Conservation (phyloP, 2,797 vertebrate genomes). For the Diplodus sargus region DNA sequence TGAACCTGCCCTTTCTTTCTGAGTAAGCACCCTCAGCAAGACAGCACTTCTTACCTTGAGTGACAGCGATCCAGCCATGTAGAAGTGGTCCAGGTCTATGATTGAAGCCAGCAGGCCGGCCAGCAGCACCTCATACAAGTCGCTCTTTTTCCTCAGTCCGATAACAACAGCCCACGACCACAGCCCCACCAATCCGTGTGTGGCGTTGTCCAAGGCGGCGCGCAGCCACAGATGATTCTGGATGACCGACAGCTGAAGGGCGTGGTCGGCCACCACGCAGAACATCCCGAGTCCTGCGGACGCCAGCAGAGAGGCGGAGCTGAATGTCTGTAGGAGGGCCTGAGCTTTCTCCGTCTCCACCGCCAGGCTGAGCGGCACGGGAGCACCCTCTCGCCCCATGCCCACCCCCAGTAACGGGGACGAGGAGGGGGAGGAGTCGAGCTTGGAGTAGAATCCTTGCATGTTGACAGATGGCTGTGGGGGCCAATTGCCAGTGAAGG, state of each 20-base stretch:
- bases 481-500: slow-evolving; percentile 50
- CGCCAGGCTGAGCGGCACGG: slow-evolving; percentile 86
- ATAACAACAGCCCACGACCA: slow-evolving; percentile 97
- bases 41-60: slow-evolving; percentile 86
- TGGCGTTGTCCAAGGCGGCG: slow-evolving; percentile 90
- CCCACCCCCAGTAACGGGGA: slow-evolving; percentile 69
- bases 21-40: neutral
- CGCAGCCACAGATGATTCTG: slow-evolving; percentile 93
- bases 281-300: slow-evolving; percentile 91
- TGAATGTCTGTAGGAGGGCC: slow-evolving; percentile 93
- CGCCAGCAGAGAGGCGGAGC: slow-evolving; percentile 90
- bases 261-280: slow-evolving; percentile 89
- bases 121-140: slow-evolving; percentile 91
- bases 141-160: slow-evolving; percentile 93
- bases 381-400: slow-evolving; percentile 55
- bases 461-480: slow-evolving; percentile 69
- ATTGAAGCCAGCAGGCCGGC: slow-evolving; percentile 93
- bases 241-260: slow-evolving; percentile 87
- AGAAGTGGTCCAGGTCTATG: slow-evolving; percentile 96
- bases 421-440: slow-evolving; percentile 75
- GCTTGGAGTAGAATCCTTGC: slow-evolving; percentile 85
- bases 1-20: neutral
- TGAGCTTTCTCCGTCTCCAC: slow-evolving; percentile 93
- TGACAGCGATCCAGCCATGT: slow-evolving; percentile 92
- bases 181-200: slow-evolving; percentile 91